Evolutionary conservation across 2,888 invertebrate species (phyloP), one percentile per base, ranked within the genome.

Genomic region (Acronicta psi): DNA sequence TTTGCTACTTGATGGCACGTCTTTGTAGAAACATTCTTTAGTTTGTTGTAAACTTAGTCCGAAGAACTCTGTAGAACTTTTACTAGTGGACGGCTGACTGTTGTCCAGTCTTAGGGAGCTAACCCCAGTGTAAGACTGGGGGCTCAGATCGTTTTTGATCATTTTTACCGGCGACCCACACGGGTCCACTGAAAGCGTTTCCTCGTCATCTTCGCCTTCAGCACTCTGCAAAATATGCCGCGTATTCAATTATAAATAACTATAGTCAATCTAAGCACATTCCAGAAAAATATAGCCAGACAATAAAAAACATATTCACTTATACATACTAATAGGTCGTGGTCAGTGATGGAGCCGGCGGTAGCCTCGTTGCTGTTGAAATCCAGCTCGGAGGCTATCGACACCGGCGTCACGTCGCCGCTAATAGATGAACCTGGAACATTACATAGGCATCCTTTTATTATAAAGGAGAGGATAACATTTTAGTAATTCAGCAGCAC

Each of bases 281-380:
- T 25, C 10, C 10, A 25, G 10, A 25, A 2, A 25, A 29, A 4
- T 29, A 11, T 2, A 29, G 2, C 29, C 4, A 3, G 3, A 29
- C 10, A 29, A 29, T 29, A 11, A 3, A 11, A 1, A 25, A 25
- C 23, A 7, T 23, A 23, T 23, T 7, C 2, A 23, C 11, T 29
- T 3, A 31, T 31, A 69, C 75, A 86, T 79, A 95, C 95, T 82
- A 95, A 89, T 34, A 95, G 88, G 71, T 95, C 95, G 64, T 94
- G 95, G 75, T 95, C 95, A 6, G 95, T 94, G 73, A 93, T 93
- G 43, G 96, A 96, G 62, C 96, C 96, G 80, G 96, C 95, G 52
- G 96, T 96, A 55, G 96, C 96, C 83, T 96, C 95, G 80, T 94
- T 96, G 85, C 96, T 96, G 85, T 96, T 96, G 74, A 96, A 95